Percentiles rank a stretch among this genome's conserved stretches.
Evolutionary conservation across 1,140 invertebrate species (phyloP).

Genomic region (Meloidogyne hapla): DNA sequence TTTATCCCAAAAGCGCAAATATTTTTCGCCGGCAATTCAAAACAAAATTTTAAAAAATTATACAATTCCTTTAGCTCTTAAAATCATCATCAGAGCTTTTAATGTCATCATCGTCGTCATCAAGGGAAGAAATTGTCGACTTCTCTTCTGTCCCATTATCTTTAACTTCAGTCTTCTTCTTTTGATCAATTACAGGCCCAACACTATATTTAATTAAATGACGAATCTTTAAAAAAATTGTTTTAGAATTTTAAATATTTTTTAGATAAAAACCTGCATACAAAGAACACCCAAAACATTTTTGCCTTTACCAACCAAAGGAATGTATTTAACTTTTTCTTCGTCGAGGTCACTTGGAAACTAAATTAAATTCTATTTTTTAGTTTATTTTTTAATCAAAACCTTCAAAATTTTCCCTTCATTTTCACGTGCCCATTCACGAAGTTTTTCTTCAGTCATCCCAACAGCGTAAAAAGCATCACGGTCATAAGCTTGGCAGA

Average conservation of each 20-base stretch:
- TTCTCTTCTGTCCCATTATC: neutral
- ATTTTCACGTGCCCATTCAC: conserved; percentile 45
- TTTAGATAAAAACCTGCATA: conserved; percentile 29
- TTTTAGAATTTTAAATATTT: neutral
- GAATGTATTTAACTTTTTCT: conserved; percentile 39
- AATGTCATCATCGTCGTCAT: neutral
- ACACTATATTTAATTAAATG: neutral
- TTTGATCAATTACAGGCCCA: neutral
- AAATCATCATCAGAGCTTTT: neutral
- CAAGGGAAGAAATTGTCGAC: neutral
- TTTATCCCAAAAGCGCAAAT: neutral
- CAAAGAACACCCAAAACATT: conserved; percentile 34
- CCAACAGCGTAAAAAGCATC: conserved; percentile 48
- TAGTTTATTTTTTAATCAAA: neutral
- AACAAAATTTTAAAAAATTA: neutral
- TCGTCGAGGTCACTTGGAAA: conserved; percentile 29
- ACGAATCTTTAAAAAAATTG: neutral
- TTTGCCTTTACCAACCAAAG: conserved; percentile 36
- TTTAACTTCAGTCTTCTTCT: neutral
- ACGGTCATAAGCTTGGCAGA: conserved; percentile 42
- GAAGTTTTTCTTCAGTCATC: conserved; percentile 28
- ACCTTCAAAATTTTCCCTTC: conserved; percentile 49
- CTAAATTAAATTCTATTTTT: conserved; percentile 1
- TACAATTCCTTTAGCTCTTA: neutral
- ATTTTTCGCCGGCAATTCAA: neutral